Base-by-base conservation (phyloP, 2,113 vertebrate species). In the Poeciliopsis turrubarensis region DNA sequence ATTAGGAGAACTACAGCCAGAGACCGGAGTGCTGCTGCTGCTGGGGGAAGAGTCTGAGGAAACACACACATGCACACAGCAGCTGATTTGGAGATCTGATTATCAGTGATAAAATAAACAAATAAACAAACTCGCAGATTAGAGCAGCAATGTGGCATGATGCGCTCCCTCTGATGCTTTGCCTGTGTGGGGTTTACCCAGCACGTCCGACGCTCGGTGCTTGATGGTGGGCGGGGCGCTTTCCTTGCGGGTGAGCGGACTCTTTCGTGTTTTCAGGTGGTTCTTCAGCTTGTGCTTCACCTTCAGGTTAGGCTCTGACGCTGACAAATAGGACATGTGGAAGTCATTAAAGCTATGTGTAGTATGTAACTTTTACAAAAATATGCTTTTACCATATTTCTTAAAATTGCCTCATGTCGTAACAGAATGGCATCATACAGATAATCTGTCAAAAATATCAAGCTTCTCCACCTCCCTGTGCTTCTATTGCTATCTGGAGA, bases 21-120 rank as follows among this genome's bases (percentile, higher is more conserved):
- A 99, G 0, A 96, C 97, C 0, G 97, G 97, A 3, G 97, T 99
- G 85, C 97, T 99, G 75, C 97, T 98, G 79, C 97, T 98, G 86
- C 97, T 97, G 12, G 97, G 97, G 61, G 97, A 98, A 0, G 97
- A 99, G 86, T 98, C 97, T 97, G 92, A 0, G 12, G 62, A 64
- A n/a, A 80, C 41, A 83, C 6, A 44, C 9, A 39, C 1, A 37
- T 0, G 0, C 34, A 37, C 34, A 26, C 13, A 54, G 5, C 22
- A 8, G 47, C 44, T 5, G 31, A 63, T 41, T 67, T 67, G 68
- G 22, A 7, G 15, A 26, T 4, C 31, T 15, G 26, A 67, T n/a
- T 0, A 62, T 37, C 17, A 60, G 65, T 57, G 6, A 37, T 65
- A 12, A 60, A 1, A 60, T 62, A 14, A 27, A 44, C 19, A 61